Evolutionary conservation across 2,888 invertebrate species (phyloP), one percentile per base, ranked within the genome.

Genomic region (Notodonta dromedarius): DNA sequence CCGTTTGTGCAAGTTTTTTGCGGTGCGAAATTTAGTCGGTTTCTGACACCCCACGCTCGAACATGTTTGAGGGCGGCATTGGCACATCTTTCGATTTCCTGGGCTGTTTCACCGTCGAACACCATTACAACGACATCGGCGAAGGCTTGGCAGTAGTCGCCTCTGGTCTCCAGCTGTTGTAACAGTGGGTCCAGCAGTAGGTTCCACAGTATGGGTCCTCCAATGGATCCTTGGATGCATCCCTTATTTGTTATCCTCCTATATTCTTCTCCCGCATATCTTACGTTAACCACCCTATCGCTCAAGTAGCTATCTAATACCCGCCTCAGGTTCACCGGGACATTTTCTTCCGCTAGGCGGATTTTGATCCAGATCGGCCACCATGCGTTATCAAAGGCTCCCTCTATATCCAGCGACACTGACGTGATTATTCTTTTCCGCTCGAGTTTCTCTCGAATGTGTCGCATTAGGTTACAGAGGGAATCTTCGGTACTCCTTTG

Each of bases 191-290:
- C 59, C 6, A 66, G 6, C 0, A 66, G 54, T 0, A 71, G 55
- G 55, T 71, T 69, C 71, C 67, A 68, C 8, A 69, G 16, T 0
- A 52, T 65, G 0, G 67, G 71, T 0, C 69, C 69, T 0, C 65
- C 60, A 8, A 65, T 62, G 0, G 71, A 70, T 0, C 68, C 65
- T 40, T 69, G 65, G 0, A 67, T 58, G 44, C 68, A 68, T 0
- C 67, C 70, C 32, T 69, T 70, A 5, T 8, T 48, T 39, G 66
- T 66, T 5, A 5, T 1, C 4, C 11, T 46, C 5, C 24, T 12
- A 6, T 12, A 7, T n/a, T 54, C 24, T 39, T 16, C 57, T 0
- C 62, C 62, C 0, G 59, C 65, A 44, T 61, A 65, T 6, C 58
- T 13, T 3, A 65, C 53, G 7, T 5, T 56, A 0, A 65, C 62